Evolutionary conservation across 2,113 vertebrate species (phyloP).

Genomic region (Euleptes europaea): DNA sequence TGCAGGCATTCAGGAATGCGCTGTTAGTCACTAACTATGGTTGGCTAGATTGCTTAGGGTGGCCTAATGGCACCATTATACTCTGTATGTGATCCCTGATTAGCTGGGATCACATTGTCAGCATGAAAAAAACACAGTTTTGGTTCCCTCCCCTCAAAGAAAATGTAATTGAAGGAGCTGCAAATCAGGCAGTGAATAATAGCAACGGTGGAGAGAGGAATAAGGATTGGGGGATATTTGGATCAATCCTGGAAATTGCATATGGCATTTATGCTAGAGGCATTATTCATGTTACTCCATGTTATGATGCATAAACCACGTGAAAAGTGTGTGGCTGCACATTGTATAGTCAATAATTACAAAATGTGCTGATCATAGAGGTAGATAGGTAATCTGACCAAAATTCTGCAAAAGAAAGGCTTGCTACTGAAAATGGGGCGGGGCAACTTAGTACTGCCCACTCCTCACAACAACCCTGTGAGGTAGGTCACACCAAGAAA

Average conservation of each 20-base stretch:
- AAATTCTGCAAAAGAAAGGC: conserved; percentile 32
- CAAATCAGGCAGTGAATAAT: not conserved
- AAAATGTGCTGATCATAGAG: conserved; percentile 52
- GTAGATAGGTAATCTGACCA: conserved; percentile 23
- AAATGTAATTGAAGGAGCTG: not conserved
- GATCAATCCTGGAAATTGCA: not conserved
- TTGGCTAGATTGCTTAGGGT: too few species aligned
- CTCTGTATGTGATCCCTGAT: too few species aligned
- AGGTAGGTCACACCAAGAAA: too few species aligned
- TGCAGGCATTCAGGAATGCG: too few species aligned
- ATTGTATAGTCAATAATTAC: conserved; percentile 41
- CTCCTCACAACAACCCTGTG: too few species aligned
- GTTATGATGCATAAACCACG: conserved; percentile 42
- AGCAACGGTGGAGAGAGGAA: not conserved
- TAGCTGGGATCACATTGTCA: too few species aligned
- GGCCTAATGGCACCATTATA: too few species aligned
- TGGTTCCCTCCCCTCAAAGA: not conserved
- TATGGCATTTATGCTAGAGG: conserved; percentile 45
- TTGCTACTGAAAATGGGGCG: too few species aligned
- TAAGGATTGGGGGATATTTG: not conserved
- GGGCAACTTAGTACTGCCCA: too few species aligned
- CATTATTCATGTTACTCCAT: conserved; percentile 43
- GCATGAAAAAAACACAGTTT: too few species aligned
- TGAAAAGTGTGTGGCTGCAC: conserved; percentile 32
- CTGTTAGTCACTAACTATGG: too few species aligned